phyloP scores from a whole-genome alignment of 2,113 vertebrate species.

The Anarhynchus alexandrinus region DNA sequence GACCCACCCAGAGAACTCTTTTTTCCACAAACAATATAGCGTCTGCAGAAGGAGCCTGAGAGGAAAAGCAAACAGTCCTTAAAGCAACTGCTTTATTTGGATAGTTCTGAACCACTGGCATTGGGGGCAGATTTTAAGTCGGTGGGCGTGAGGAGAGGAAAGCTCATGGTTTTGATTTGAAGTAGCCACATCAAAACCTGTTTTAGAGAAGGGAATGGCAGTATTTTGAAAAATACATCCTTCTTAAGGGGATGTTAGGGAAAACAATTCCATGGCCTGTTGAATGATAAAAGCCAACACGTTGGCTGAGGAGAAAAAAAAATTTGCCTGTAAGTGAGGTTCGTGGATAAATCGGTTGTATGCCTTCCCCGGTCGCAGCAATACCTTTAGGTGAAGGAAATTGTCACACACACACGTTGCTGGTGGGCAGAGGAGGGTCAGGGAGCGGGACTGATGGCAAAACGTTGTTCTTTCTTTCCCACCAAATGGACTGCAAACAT shows the following conservation, averaged over 20 bases:
- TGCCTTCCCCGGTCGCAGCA: background rate
- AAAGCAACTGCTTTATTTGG: slow-evolving; percentile 66
- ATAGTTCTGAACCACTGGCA: slow-evolving; percentile 69
- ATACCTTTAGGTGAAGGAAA: background rate
- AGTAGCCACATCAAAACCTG: slow-evolving; percentile 69
- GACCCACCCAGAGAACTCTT: slow-evolving; percentile 60
- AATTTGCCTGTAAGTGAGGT: background rate
- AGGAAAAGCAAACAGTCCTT: slow-evolving; percentile 68
- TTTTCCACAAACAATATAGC: slow-evolving; percentile 65
- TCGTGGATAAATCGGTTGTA: background rate
- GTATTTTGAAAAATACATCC: slow-evolving; percentile 60
- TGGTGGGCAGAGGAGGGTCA: background rate
- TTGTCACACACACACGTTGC: background rate
- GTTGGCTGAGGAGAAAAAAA: background rate
- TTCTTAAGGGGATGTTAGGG: slow-evolving; percentile 54
- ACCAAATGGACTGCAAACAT: background rate
- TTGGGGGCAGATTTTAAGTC: slow-evolving; percentile 39
- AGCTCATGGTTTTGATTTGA: slow-evolving; percentile 69
- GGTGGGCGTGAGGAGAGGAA: slow-evolving; percentile 45
- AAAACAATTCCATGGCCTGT: slow-evolving; percentile 47
- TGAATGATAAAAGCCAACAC: slow-evolving; percentile 44
- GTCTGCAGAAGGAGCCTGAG: slow-evolving; percentile 45
- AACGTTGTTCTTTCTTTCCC: background rate
- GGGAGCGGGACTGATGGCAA: background rate
- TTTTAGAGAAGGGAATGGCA: slow-evolving; percentile 50